Evolutionary conservation across 2,797 vertebrate species (phyloP).

Genomic region (Phrynocephalus guinanensis): DNA sequence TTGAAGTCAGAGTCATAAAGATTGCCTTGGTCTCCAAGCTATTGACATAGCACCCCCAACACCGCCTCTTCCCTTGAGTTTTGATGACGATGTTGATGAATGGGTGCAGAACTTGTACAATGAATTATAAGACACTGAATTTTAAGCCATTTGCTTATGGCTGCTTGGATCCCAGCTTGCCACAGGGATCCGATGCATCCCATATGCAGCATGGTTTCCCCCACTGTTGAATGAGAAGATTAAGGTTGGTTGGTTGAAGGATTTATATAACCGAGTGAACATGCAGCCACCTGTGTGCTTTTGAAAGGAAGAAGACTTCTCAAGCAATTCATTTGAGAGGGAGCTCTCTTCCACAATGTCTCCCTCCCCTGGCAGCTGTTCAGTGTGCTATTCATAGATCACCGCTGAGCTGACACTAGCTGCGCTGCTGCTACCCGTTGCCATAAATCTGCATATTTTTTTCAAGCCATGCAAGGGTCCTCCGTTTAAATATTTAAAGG

Average conservation of each 20-base stretch:
- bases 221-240: not conserved
- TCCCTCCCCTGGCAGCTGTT: slow-evolving; percentile 18
- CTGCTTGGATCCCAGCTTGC: not conserved
- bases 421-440: not conserved
- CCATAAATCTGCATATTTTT: slow-evolving; percentile 22
- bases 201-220: not conserved
- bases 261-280: not conserved
- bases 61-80: not conserved
- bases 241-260: not conserved
- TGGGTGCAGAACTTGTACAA: not conserved
- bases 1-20: not conserved
- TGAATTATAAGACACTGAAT: not conserved
- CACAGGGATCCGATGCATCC: not conserved
- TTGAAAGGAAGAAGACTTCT: not conserved
- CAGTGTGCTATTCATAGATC: slow-evolving; percentile 29
- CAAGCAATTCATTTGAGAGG: not conserved
- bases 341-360: not conserved
- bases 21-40: not conserved
- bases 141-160: not conserved
- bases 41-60: not conserved
- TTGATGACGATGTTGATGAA: not conserved
- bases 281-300: not conserved
- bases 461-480: not conserved
- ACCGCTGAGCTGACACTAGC: slow-evolving; percentile 20
- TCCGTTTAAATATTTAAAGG: not conserved